phyloP scores from a whole-genome alignment of 2,113 vertebrate genomes.

The Paradisaea rubra region DNA sequence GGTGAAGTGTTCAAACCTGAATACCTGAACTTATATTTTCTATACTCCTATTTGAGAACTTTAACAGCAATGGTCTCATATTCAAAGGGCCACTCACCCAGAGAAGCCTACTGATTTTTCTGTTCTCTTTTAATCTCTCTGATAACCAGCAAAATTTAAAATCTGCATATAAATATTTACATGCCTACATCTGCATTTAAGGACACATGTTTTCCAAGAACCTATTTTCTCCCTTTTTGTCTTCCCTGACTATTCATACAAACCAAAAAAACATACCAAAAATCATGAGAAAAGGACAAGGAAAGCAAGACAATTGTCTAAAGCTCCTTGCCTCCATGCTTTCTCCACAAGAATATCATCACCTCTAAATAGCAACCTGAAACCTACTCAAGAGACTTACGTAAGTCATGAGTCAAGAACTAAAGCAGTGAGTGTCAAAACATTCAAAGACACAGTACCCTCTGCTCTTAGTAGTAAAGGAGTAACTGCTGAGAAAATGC shows the following conservation, averaged over 20 bases:
- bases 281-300: background rate
- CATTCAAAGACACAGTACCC: conserved; percentile 34
- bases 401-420: conserved; percentile 41
- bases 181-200: background rate
- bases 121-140: background rate
- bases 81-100: background rate
- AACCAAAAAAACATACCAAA: background rate
- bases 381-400: conserved; percentile 54
- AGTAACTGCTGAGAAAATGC: background rate
- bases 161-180: background rate
- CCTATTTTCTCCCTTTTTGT: background rate
- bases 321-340: background rate
- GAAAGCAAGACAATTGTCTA: background rate
- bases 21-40: background rate
- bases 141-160: background rate
- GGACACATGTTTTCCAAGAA: background rate
- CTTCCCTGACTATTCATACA: background rate
- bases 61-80: background rate
- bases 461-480: conserved; percentile 38
- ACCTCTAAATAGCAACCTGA: conserved; percentile 57
- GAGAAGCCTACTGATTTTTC: background rate
- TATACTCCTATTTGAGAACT: background rate
- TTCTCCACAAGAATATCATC: conserved; percentile 1
- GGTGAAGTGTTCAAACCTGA: background rate
- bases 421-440: conserved; percentile 37